These are phyloP conservation scores for Frieseomelitta varia DNA, from an alignment of 1,140 invertebrate genomes.

Conservation along the genomic window DNA sequence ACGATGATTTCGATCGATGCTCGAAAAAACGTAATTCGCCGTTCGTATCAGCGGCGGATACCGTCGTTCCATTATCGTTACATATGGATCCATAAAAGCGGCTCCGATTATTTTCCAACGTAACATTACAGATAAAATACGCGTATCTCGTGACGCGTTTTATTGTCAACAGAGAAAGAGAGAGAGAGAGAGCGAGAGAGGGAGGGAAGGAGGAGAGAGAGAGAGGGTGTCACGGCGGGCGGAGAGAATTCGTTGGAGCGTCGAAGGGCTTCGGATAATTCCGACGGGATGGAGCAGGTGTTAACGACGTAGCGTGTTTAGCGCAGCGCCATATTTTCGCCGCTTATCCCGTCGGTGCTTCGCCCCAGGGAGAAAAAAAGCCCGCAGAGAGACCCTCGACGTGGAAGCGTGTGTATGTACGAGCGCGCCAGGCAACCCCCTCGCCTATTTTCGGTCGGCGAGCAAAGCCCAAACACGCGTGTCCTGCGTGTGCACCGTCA, in stretches of 20 bases:
- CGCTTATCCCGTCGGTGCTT: slow-evolving; percentile 61
- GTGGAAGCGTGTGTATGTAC: neutral
- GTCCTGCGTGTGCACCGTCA: slow-evolving; percentile 70
- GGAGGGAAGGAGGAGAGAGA: too few relatives aligned
- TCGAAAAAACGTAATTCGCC: neutral
- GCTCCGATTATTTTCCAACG: neutral
- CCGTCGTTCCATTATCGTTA: neutral
- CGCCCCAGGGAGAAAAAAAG: slow-evolving; percentile 38
- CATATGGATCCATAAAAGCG: neutral
- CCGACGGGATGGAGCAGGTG: slow-evolving; percentile 76
- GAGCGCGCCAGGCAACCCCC: slow-evolving; percentile 6
- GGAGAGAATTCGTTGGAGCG: slow-evolving; percentile 36
- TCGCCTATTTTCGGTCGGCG: slow-evolving; percentile 44
- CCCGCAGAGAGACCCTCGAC: neutral
- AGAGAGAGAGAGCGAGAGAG: neutral
- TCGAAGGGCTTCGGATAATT: slow-evolving; percentile 62
- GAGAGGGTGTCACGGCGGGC: neutral
- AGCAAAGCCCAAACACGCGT: slow-evolving; percentile 59
- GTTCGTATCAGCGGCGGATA: neutral
- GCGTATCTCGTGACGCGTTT: neutral
- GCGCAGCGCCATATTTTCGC: slow-evolving; percentile 65
- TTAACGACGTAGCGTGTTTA: slow-evolving; percentile 73
- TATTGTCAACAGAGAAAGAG: neutral
- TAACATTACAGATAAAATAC: neutral
- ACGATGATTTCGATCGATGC: too few relatives aligned